phyloP scores from a whole-genome alignment of 2,888 invertebrate species.

The Mimumesa dahlbomi region DNA sequence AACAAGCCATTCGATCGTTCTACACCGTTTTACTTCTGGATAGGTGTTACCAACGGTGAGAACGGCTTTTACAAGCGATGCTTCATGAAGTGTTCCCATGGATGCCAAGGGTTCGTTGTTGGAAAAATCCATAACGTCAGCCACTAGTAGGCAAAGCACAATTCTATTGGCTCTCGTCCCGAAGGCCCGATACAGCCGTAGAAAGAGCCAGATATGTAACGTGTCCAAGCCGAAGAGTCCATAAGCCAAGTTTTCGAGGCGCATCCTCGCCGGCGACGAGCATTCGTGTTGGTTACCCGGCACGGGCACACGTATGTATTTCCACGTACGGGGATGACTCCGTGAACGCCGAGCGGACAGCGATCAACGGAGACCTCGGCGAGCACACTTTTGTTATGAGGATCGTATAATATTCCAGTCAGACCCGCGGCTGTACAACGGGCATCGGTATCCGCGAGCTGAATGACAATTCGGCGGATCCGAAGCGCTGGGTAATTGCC shows the following conservation, averaged over 20 bases:
- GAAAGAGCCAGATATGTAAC: conserved; percentile 11
- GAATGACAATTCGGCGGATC: conserved; percentile 75
- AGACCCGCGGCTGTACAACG: conserved; percentile 77
- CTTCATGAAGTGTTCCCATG: conserved; percentile 68
- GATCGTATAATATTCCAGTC: conserved; percentile 78
- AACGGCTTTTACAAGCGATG: conserved; percentile 58
- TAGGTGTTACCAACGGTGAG: conserved; percentile 48
- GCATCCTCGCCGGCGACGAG: conserved; percentile 31
- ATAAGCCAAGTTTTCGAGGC: conserved; percentile 65
- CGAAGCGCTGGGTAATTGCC: conserved; percentile 78
- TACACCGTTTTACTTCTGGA: too few species aligned
- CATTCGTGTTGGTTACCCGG: conserved; percentile 21
- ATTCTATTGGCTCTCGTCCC: conserved; percentile 66
- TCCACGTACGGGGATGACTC: conserved; percentile 50
- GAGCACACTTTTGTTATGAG: conserved; percentile 74
- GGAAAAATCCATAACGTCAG: conserved; percentile 69
- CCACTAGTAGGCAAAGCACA: conserved; percentile 73
- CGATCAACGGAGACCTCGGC: conserved; percentile 54
- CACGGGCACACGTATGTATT: conserved; percentile 21
- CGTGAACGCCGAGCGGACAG: conserved; percentile 39
- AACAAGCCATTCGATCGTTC: conserved; percentile 20
- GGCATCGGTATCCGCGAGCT: conserved; percentile 73
- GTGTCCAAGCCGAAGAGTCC: conserved; percentile 46
- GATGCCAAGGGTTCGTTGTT: conserved; percentile 55
- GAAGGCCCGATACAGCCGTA: conserved; percentile 14